Percentiles rank a stretch among this genome's conserved stretches.
These are phyloP conservation scores for Leptocoma aspasia DNA, from an alignment of 2,113 vertebrate genomes.

Conservation along the genomic window DNA sequence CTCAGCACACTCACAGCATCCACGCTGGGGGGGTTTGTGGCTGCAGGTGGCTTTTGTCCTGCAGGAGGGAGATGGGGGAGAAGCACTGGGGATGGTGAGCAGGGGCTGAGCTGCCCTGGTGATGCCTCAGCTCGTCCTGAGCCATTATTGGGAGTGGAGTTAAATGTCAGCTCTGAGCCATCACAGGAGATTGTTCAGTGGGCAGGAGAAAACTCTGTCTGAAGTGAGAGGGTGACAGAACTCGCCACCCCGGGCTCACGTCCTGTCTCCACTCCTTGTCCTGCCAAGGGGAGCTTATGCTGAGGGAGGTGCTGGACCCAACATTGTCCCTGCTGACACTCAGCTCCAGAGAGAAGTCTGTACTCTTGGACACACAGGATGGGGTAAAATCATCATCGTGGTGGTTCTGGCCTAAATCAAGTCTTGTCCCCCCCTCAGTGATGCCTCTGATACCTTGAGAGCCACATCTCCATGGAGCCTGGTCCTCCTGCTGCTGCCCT, in stretches of 20 bases:
- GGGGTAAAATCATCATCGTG: rapidly evolving
- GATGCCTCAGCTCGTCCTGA: rapidly evolving
- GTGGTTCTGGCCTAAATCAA: not conserved
- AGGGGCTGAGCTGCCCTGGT: not conserved
- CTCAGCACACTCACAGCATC: not conserved
- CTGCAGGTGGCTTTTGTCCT: not conserved
- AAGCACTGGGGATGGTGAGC: rapidly evolving
- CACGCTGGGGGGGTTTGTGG: rapidly evolving
- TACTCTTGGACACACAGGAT: rapidly evolving
- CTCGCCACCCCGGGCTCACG: not conserved
- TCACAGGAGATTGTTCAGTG: too few relatives aligned
- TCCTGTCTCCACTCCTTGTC: not conserved
- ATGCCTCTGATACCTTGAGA: not conserved
- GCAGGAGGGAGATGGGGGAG: not conserved
- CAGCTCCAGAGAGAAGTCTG: not conserved
- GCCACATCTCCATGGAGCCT: rapidly evolving
- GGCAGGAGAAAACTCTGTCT: not conserved
- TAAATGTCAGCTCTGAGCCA: not conserved
- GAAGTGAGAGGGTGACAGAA: not conserved
- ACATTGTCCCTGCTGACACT: not conserved
- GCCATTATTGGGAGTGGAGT: not conserved
- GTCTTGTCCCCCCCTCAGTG: rapidly evolving
- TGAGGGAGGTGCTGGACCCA: not conserved
- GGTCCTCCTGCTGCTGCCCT: not conserved
- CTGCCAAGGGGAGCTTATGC: not conserved